Evolutionary conservation across 2,888 invertebrate genomes (phyloP).

Genomic region (Bombylius major): DNA sequence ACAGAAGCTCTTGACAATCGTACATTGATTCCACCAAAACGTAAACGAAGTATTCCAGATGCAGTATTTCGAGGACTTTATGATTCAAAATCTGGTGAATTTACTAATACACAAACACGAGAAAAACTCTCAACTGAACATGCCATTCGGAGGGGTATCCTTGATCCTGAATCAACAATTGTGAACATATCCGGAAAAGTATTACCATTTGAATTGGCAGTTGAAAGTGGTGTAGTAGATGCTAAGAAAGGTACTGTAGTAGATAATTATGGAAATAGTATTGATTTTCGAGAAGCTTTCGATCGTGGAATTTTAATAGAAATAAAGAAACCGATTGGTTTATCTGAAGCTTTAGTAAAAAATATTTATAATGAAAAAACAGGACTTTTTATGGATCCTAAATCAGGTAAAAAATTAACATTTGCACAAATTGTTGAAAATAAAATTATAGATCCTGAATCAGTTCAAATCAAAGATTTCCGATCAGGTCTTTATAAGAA

Average conservation of each 20-base stretch:
- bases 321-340: constrained; percentile 64
- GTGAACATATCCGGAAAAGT: constrained; percentile 70
- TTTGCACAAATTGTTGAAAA: constrained; percentile 70
- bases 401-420: constrained; percentile 62
- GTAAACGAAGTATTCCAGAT: constrained; percentile 72
- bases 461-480: constrained; percentile 69
- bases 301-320: constrained; percentile 73
- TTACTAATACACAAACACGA: constrained; percentile 65
- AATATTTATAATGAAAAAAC: constrained; percentile 65
- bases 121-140: constrained; percentile 69
- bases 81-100: constrained; percentile 71
- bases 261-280: constrained; percentile 45
- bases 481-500: constrained; percentile 64
- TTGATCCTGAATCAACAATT: constrained; percentile 75
- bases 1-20: constrained; percentile 76
- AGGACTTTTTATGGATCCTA: constrained; percentile 74
- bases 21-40: constrained; percentile 66
- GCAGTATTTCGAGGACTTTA: constrained; percentile 87
- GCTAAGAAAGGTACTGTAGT: constrained; percentile 57
- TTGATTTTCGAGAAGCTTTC: constrained; percentile 75
- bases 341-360: constrained; percentile 70
- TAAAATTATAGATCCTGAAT: constrained; percentile 71
- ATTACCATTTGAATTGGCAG: constrained; percentile 71
- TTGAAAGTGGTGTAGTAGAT: constrained; percentile 64
- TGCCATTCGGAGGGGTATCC: constrained; percentile 70